Base-by-base conservation (phyloP, 1,140 invertebrate genomes). In the Dryas iulia region DNA sequence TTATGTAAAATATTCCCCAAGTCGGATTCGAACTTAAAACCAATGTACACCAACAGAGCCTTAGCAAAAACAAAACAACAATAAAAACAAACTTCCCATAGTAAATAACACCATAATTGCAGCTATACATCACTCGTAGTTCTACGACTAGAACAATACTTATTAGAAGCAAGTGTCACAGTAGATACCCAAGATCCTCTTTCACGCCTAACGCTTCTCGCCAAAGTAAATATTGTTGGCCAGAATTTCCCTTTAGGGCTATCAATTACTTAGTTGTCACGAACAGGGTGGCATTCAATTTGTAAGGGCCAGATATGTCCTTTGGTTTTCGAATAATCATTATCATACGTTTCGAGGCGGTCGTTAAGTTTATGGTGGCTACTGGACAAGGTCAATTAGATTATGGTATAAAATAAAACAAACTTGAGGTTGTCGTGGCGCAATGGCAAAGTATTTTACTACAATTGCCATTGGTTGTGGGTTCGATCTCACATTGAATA, bases 191-290 rank as follows among this genome's bases (percentile, higher is more conserved):
- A 54, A 23, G 39, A 63, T 53, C 25, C 28, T 63, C 21, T 53
- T 63, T 63, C 61, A 63, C 23, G 61, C 30, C 52, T 30, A 56
- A 33, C 61, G 14, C 28, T 63, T 33, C 23, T 7, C 6, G 11
- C 39, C 23, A 62, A 28, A 62, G 47, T 62, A 63, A 56, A 54
- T 56, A 54, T 63, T 30, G 60, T 56, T 28, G 21, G 18, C 26
- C 30, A 52, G 52, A 56, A 63, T 54, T 56, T 54, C 52, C 61
- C 47, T 63, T 63, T 30, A 31, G 52, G 26, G 52, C 52, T 63
- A 63, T 63, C 61, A 62, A 62, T 62, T 63, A 54, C 25, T 62
- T 63, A 54, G 24, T 31, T 28, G 25, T 62, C 39, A 21, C 25
- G 61, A 33, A 25, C 3, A 33, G 3, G 47, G 52, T 1, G n/a